phyloP scores from a whole-genome alignment of 64 coral and sea anemone species.

The Montipora foliosa region DNA sequence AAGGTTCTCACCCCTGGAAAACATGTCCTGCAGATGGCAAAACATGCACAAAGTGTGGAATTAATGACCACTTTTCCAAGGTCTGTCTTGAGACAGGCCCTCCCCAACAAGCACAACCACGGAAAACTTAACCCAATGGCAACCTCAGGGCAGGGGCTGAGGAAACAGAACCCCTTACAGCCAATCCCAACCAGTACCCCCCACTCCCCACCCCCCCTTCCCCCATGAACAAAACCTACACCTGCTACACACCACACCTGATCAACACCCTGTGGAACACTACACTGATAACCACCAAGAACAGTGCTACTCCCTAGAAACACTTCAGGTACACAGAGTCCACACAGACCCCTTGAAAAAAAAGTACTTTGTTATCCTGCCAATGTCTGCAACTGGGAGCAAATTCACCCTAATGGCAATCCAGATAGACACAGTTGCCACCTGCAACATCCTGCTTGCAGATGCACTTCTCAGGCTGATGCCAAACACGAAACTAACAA shows the following conservation, averaged over 20 bases:
- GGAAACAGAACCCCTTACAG: not conserved
- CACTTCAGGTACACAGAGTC: constrained; percentile 14
- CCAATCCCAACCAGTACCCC: not conserved
- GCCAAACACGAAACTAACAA: constrained; percentile 36
- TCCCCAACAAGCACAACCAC: not conserved
- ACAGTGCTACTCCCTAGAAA: constrained; percentile 37
- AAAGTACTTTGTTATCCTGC: constrained; percentile 21
- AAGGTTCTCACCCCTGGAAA: not conserved
- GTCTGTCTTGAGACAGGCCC: constrained; percentile 7
- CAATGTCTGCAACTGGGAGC: constrained; percentile 14
- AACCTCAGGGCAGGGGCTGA: too few relatives aligned
- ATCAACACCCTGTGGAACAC: constrained; percentile 10
- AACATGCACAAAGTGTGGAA: constrained; percentile 37
- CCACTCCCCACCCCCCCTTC: too few relatives aligned
- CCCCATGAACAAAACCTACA: not conserved
- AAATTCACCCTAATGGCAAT: constrained; percentile 17
- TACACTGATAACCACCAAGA: not conserved
- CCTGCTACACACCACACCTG: constrained; percentile 1
- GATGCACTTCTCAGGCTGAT: constrained; percentile 28
- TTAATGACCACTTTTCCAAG: constrained; percentile 14
- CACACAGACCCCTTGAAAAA: not conserved
- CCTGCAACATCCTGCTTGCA: constrained; percentile 49
- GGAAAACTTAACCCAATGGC: not conserved
- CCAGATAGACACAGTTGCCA: constrained; percentile 58
- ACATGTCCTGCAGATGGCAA: constrained; percentile 8